Evolutionary conservation across 1,140 invertebrate genomes (phyloP).

Genomic region (Mactra quadrangularis): DNA sequence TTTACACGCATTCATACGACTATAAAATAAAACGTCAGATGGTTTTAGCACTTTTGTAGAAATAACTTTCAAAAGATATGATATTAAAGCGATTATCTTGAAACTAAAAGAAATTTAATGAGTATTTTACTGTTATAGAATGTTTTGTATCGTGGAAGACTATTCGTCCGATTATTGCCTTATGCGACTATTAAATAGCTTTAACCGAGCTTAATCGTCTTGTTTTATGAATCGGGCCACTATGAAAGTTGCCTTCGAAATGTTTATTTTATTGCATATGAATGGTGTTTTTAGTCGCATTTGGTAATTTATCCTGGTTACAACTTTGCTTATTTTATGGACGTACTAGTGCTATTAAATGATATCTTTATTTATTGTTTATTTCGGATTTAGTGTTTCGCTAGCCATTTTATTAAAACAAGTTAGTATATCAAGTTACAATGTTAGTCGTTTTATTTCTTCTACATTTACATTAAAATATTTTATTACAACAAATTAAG

Average conservation of each 20-base stretch:
- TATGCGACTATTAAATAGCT: slow-evolving; percentile 61
- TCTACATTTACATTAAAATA: not conserved
- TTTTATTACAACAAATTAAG: not conserved
- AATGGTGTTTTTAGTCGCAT: slow-evolving; percentile 54
- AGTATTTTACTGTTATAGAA: slow-evolving; percentile 47
- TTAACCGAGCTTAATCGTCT: slow-evolving; percentile 55
- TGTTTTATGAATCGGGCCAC: slow-evolving; percentile 60
- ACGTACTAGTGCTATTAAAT: slow-evolving; percentile 32
- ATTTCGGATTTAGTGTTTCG: not conserved
- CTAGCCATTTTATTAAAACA: not conserved
- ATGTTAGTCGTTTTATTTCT: not conserved
- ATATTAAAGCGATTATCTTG: slow-evolving; percentile 53
- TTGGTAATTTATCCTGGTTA: slow-evolving; percentile 6
- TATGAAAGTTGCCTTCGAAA: slow-evolving; percentile 56
- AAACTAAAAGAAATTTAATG: slow-evolving; percentile 64
- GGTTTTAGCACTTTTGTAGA: slow-evolving; percentile 23
- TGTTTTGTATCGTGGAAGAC: slow-evolving; percentile 38
- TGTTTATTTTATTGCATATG: slow-evolving; percentile 60
- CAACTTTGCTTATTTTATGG: slow-evolving; percentile 58
- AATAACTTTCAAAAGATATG: slow-evolving; percentile 51
- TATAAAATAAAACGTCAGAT: slow-evolving; percentile 49
- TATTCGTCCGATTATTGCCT: slow-evolving; percentile 37
- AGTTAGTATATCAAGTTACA: not conserved
- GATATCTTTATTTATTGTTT: slow-evolving; percentile 50
- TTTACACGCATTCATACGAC: slow-evolving; percentile 41